These are phyloP conservation scores for Pogoniulus pusillus DNA, from an alignment of 2,797 vertebrate genomes.

Conservation along the genomic window DNA sequence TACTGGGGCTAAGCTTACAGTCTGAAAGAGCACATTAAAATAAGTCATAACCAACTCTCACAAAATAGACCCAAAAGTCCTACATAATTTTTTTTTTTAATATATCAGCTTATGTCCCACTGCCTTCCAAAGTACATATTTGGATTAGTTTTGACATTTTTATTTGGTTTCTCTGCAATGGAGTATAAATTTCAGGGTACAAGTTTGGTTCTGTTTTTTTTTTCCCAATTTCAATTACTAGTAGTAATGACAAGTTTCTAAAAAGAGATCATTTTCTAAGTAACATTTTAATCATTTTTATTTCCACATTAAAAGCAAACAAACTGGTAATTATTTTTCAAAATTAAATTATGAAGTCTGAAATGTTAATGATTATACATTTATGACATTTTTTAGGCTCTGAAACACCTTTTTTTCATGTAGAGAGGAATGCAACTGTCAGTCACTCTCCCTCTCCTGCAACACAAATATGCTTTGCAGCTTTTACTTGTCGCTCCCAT, in stretches of 20 bases:
- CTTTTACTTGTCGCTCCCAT: slow-evolving; percentile 51
- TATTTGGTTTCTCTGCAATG: neutral
- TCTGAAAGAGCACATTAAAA: too few relatives aligned
- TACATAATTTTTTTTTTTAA: too few relatives aligned
- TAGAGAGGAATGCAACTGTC: slow-evolving; percentile 37
- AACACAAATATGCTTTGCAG: slow-evolving; percentile 37
- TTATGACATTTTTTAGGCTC: slow-evolving; percentile 6
- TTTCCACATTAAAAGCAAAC: neutral
- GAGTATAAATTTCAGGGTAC: neutral
- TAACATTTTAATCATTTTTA: neutral
- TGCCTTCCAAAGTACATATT: too few relatives aligned
- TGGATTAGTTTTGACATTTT: neutral
- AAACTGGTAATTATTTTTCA: slow-evolving; percentile 6
- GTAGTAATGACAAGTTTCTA: neutral
- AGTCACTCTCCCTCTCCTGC: slow-evolving; percentile 38
- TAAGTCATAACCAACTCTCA: too few relatives aligned
- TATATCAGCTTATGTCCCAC: too few relatives aligned
- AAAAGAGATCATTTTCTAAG: neutral
- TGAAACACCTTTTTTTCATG: neutral
- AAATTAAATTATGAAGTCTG: slow-evolving; percentile 21
- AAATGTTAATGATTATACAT: slow-evolving; percentile 22
- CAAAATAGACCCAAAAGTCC: too few relatives aligned
- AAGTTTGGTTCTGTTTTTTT: neutral
- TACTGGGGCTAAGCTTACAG: too few relatives aligned
- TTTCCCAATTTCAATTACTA: neutral